Evolutionary conservation across 2,797 vertebrate species (phyloP).

Genomic region (Danio choprae): DNA sequence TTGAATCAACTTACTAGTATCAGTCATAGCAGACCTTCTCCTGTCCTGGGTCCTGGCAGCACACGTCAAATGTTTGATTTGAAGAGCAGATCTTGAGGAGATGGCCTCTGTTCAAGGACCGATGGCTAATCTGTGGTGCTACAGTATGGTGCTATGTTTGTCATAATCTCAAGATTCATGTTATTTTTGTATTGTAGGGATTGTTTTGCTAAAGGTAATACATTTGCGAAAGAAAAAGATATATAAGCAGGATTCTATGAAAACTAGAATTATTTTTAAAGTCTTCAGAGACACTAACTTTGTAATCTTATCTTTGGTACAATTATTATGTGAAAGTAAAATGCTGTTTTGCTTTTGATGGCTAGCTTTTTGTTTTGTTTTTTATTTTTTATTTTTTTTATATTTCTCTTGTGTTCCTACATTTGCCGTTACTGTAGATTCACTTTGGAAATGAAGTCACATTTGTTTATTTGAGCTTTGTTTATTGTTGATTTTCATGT

Average conservation of each 20-base stretch:
- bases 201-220: constrained; percentile 57
- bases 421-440: constrained; percentile 56
- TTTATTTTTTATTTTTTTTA: constrained; percentile 39
- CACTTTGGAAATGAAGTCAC: constrained; percentile 59
- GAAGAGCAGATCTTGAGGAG: constrained; percentile 16
- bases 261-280: constrained; percentile 38
- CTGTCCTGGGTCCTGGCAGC: neutral
- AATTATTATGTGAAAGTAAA: constrained; percentile 28
- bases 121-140: constrained; percentile 70
- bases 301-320: constrained; percentile 43
- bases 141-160: constrained; percentile 78
- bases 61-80: neutral
- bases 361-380: constrained; percentile 12
- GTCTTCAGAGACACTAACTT: constrained; percentile 30
- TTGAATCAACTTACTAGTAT: neutral
- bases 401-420: constrained; percentile 31
- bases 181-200: constrained; percentile 49
- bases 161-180: constrained; percentile 55
- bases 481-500: constrained; percentile 67
- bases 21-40: neutral
- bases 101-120: constrained; percentile 49
- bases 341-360: constrained; percentile 47
- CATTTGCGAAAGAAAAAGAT: constrained; percentile 51
- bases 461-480: constrained; percentile 60
- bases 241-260: constrained; percentile 59